Conservation (phyloP, 2,797 vertebrate species). For the Mallotus villosus region DNA sequence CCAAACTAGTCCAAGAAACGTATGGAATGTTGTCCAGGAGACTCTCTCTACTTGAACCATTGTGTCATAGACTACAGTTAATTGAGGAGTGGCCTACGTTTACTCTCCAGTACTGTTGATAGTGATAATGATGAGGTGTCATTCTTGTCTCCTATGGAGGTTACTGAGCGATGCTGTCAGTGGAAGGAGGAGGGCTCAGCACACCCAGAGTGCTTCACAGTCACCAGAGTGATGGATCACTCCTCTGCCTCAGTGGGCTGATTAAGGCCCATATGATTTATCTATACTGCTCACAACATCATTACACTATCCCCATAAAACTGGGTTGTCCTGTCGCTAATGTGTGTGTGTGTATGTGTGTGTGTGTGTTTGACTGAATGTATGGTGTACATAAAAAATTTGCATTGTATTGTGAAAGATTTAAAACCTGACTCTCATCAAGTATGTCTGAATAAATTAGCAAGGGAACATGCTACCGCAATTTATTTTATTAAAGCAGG, state of each 20-base stretch:
- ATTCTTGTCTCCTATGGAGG: constrained; percentile 50
- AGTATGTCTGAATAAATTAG: constrained; percentile 42
- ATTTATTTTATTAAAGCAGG: constrained; percentile 41
- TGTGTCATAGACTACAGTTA: constrained; percentile 28
- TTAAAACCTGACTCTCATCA: constrained; percentile 40
- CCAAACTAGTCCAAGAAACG: background rate
- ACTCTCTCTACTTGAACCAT: constrained; percentile 4
- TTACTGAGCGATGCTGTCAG: constrained; percentile 39
- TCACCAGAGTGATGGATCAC: constrained; percentile 75
- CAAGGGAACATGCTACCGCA: constrained; percentile 25
- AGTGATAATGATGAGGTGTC: constrained; percentile 67
- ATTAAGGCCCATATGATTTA: constrained; percentile 79
- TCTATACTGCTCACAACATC: constrained; percentile 69
- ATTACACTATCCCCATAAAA: constrained; percentile 68
- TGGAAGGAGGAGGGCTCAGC: constrained; percentile 47
- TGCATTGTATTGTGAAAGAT: constrained; percentile 42
- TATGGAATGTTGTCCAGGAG: background rate
- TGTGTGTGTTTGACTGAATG: constrained; percentile 23
- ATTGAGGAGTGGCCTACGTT: constrained; percentile 14
- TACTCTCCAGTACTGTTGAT: constrained; percentile 49
- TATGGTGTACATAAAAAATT: constrained; percentile 26
- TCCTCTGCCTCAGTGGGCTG: constrained; percentile 69
- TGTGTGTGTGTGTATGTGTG: constrained; percentile 22
- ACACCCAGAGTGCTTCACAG: constrained; percentile 52
- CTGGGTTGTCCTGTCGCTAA: constrained; percentile 34